Conservation (phyloP, 2,113 vertebrate genomes). For the Amazona vittata region DNA sequence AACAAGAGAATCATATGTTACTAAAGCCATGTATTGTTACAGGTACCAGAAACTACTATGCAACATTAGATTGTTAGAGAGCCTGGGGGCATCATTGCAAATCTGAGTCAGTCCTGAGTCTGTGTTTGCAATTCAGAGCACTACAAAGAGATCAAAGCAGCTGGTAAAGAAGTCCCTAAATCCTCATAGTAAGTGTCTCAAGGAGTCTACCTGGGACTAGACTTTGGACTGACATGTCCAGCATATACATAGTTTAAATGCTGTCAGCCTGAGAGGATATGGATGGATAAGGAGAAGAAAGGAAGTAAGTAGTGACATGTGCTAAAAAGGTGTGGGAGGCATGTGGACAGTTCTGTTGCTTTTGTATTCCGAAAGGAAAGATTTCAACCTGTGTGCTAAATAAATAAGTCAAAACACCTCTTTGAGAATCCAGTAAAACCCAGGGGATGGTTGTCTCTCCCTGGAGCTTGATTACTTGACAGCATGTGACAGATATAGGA, state of each 20-base stretch:
- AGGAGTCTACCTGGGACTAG: not conserved
- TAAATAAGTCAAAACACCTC: not conserved
- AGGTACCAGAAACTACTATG: not conserved
- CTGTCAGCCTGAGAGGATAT: not conserved
- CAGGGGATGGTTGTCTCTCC: not conserved
- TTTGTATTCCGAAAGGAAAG: not conserved
- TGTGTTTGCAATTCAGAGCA: not conserved
- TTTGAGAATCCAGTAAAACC: not conserved
- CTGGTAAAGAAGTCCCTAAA: not conserved
- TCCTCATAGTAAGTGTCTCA: not conserved
- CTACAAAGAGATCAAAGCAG: not conserved
- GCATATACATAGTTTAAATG: not conserved
- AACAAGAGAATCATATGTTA: not conserved
- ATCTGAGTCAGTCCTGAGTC: not conserved
- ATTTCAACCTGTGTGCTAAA: not conserved
- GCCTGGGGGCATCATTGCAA: not conserved
- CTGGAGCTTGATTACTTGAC: not conserved
- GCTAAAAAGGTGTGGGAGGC: not conserved
- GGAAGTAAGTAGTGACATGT: not conserved
- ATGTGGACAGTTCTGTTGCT: not conserved
- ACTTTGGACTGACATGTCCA: not conserved
- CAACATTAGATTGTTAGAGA: not conserved
- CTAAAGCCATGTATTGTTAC: not conserved
- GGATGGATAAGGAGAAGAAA: not conserved
- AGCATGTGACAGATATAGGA: slow-evolving; percentile 1